Evolutionary conservation across 2,888 invertebrate species (phyloP).

Genomic region (Diarsia rubi): DNA sequence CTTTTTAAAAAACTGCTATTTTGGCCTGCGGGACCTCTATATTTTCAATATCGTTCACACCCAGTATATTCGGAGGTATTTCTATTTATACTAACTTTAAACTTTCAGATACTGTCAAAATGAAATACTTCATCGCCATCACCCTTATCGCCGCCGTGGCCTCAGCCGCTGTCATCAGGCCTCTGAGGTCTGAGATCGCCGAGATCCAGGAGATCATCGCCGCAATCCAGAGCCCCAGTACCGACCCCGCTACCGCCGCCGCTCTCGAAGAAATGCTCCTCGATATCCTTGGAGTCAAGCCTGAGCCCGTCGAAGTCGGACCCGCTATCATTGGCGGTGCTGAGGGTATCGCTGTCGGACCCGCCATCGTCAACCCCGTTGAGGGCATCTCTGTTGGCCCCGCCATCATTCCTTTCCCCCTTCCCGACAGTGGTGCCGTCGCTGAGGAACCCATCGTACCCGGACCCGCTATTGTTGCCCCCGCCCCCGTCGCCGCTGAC

Average conservation of each 20-base stretch:
- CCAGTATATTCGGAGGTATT: constrained; percentile 20
- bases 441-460: constrained; percentile 42
- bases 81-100: constrained; percentile 1
- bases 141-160: constrained; percentile 80
- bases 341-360: constrained; percentile 70
- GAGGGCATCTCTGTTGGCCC: constrained; percentile 53
- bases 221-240: constrained; percentile 63
- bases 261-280: constrained; percentile 66
- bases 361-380: constrained; percentile 1
- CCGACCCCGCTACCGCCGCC: constrained; percentile 61
- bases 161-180: constrained; percentile 71
- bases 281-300: constrained; percentile 57
- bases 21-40: neutral
- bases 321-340: constrained; percentile 48
- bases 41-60: neutral
- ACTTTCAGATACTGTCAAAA: constrained; percentile 71
- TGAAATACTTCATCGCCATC: constrained; percentile 82
- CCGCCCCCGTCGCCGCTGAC: constrained; percentile 16
- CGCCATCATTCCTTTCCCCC: constrained; percentile 63
- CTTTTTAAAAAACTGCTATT: neutral
- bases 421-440: constrained; percentile 55
- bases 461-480: constrained; percentile 39
- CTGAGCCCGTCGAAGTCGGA: constrained; percentile 57
- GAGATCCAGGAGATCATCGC: constrained; percentile 66
- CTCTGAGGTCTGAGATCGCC: constrained; percentile 55